A percentile compares a stretch with the other conserved stretches of the same genome.
phyloP scores from a whole-genome alignment of 2,797 vertebrate genomes.

The Coregonus ussuriensis region DNA sequence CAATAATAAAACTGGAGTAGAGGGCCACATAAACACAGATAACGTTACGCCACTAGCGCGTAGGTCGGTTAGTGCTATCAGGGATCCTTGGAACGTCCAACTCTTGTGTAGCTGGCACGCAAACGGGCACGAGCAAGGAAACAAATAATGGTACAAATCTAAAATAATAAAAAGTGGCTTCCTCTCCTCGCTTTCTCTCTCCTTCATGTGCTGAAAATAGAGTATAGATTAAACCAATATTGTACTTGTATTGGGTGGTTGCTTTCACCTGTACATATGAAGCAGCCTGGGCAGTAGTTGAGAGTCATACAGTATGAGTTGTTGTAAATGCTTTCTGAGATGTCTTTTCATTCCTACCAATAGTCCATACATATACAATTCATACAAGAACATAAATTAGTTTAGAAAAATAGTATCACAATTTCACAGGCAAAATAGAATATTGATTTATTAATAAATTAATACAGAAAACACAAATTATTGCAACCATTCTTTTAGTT shows the following conservation, averaged over 20 bases:
- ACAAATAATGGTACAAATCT: not conserved
- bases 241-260: not conserved
- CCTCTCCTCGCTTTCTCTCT: not conserved
- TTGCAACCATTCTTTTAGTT: not conserved
- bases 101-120: not conserved
- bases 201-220: not conserved
- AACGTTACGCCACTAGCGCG: not conserved
- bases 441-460: not conserved
- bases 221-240: not conserved
- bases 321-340: not conserved
- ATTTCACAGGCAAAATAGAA: not conserved
- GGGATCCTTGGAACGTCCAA: not conserved
- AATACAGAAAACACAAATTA: not conserved
- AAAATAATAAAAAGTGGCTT: too few relatives aligned
- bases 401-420: not conserved
- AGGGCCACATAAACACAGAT: conserved; percentile 54
- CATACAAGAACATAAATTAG: not conserved
- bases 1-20: conserved; percentile 22
- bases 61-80: not conserved
- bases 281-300: not conserved
- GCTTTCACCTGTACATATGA: not conserved
- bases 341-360: not conserved
- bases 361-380: not conserved
- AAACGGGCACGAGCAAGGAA: not conserved
- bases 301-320: not conserved